Conservation (phyloP, 2,113 vertebrate genomes). For the Oncorhynchus clarkii region DNA sequence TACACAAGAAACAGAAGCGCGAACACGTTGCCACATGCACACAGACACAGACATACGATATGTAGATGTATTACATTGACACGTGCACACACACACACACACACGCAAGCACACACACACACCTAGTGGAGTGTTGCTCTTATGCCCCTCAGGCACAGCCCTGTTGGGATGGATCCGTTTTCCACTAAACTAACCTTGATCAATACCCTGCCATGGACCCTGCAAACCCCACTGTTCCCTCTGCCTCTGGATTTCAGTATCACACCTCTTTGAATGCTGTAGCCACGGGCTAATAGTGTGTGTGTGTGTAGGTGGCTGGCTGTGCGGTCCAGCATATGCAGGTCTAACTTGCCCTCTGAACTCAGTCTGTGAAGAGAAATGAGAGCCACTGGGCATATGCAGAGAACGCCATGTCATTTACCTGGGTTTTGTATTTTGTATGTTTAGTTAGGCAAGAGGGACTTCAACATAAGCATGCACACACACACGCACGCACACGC, state of each 20-base stretch:
- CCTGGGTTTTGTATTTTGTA: constrained; percentile 62
- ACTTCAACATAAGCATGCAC: constrained; percentile 17
- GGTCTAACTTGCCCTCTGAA: constrained; percentile 73
- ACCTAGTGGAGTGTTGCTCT: constrained; percentile 36
- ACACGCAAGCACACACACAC: constrained; percentile 36
- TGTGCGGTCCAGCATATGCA: constrained; percentile 55
- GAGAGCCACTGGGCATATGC: constrained; percentile 69
- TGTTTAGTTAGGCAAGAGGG: constrained; percentile 60
- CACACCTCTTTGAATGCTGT: constrained; percentile 76
- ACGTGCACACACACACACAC: constrained; percentile 11
- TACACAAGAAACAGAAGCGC: not conserved
- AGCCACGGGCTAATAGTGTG: constrained; percentile 64
- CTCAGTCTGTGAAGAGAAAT: constrained; percentile 69
- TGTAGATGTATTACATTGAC: constrained; percentile 56
- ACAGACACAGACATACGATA: constrained; percentile 10
- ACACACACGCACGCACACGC: constrained; percentile 55
- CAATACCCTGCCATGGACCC: constrained; percentile 76
- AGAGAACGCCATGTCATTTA: constrained; percentile 77
- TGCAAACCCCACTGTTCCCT: constrained; percentile 66
- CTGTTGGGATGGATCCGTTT: constrained; percentile 55
- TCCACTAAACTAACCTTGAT: constrained; percentile 78
- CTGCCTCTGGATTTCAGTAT: constrained; percentile 76
- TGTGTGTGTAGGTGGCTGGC: constrained; percentile 34
- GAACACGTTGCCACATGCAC: not conserved
- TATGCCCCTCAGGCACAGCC: constrained; percentile 62